These are phyloP conservation scores for Drosophila fulvimacula DNA, from an alignment of 2,888 invertebrate genomes.

Conservation along the genomic window DNA sequence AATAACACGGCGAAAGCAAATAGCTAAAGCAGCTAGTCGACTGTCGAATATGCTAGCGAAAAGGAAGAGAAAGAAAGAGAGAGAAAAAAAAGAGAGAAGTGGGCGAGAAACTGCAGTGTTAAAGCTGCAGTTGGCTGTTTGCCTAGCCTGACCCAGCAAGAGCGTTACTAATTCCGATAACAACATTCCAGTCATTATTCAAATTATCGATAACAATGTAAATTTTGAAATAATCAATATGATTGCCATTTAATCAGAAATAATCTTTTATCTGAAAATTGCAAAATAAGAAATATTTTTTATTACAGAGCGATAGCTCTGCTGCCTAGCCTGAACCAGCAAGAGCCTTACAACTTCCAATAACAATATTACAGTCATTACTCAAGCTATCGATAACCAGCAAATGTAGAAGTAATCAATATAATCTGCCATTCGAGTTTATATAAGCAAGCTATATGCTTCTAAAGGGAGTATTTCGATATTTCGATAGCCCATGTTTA, in stretches of 20 bases:
- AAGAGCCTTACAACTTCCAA: not conserved
- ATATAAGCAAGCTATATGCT: too few relatives aligned
- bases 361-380: not conserved
- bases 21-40: not conserved
- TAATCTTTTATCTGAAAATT: too few relatives aligned
- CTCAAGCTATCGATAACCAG: not conserved
- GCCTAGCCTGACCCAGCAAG: not conserved
- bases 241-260: too few relatives aligned
- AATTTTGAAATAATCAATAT: not conserved
- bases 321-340: not conserved
- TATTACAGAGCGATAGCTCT: too few relatives aligned
- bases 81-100: not conserved
- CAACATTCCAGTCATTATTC: not conserved
- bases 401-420: too few relatives aligned
- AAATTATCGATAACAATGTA: not conserved
- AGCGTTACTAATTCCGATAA: not conserved
- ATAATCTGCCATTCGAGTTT: too few relatives aligned
- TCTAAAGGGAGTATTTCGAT: too few relatives aligned
- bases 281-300: too few relatives aligned
- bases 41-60: not conserved
- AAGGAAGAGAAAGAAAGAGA: not conserved
- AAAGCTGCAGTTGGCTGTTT: not conserved
- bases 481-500: too few relatives aligned
- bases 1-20: constrained; percentile 43
- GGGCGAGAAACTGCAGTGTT: too few relatives aligned